Base-by-base conservation (phyloP, 1,140 invertebrate species). In the Megalopta genalis region DNA sequence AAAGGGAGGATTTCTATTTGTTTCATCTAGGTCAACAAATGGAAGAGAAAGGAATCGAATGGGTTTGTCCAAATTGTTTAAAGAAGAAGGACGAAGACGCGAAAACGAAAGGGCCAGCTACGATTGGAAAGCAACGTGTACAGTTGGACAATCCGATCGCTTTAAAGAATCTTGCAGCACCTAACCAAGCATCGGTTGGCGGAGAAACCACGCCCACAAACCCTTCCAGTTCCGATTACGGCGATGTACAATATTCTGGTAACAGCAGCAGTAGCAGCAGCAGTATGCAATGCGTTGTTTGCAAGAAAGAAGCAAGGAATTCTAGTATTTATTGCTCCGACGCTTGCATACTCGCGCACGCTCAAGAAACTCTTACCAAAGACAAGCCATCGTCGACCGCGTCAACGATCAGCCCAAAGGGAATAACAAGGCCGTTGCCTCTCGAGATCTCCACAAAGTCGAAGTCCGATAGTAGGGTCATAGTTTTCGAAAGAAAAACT, bases 321-420 rank as follows among this genome's bases (percentile, higher is more conserved):
- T 95, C 94, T 85, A 95, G 96, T 69, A 95, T 98, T 92, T 99
- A 98, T 91, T 99, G 98, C 89, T 97, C 97, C 83, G 96, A 98
- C 87, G 94, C 94, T 16, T 99, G 98, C 89, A 97, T 98, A 86
- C 93, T 96, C 59, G 96, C 96, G 81, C 97, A 98, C 93, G 97
- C 97, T 1, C 95, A 96, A 84, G 95, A 96, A 77, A 96, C 96
- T 1, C 89, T 96, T 10, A 92, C 92, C 14, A 93, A 90, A 80
- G 93, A 93, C 46, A 91, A 91, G 79, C 82, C 90, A 54, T 8
- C 86, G 16, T 83, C 83, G 23, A 27, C 77, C 18, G 32, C 77
- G 54, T 46, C 59, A 67, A 37, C 37, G 60, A 2, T n/a, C 21
- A 75, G 62, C 66, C 65, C 77, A 49, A 93, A 91, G 77, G 84